These are phyloP conservation scores for Hippolais icterina DNA, from an alignment of 2,113 vertebrate species.

Conservation along the genomic window DNA sequence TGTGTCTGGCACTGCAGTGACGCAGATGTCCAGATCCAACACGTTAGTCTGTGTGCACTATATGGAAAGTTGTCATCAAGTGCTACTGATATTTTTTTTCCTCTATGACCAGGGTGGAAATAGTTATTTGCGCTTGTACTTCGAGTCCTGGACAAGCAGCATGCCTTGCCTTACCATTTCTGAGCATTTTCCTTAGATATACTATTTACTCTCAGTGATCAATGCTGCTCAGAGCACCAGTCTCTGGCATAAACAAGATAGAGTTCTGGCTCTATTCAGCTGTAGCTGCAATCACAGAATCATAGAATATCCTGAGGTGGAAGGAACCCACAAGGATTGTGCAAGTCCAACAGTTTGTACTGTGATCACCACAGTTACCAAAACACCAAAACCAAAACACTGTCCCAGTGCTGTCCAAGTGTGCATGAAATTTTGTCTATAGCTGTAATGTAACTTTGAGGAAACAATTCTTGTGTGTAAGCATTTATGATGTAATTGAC, in stretches of 20 bases:
- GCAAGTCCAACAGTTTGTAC: not conserved
- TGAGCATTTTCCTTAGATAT: not conserved
- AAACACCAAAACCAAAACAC: not conserved
- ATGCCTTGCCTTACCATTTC: not conserved
- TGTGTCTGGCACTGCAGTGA: not conserved
- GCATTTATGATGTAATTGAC: not conserved
- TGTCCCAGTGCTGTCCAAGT: not conserved
- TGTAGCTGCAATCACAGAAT: not conserved
- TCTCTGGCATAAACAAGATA: not conserved
- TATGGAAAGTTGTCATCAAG: not conserved
- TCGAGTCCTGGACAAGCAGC: not conserved
- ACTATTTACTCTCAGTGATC: not conserved
- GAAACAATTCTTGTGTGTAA: not conserved
- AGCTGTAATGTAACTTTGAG: not conserved
- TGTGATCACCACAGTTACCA: not conserved
- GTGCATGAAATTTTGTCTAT: not conserved
- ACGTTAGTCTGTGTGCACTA: accelerated
- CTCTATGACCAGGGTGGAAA: not conserved
- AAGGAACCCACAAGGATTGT: not conserved
- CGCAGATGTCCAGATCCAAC: not conserved
- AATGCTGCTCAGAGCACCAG: not conserved
- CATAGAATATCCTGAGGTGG: not conserved
- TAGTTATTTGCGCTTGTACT: not conserved
- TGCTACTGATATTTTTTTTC: not conserved
- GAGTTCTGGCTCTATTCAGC: not conserved